Percentiles rank a stretch among this genome's conserved stretches.
Evolutionary conservation across 2,888 invertebrate genomes (phyloP).

Genomic region (Philereme vetulata): DNA sequence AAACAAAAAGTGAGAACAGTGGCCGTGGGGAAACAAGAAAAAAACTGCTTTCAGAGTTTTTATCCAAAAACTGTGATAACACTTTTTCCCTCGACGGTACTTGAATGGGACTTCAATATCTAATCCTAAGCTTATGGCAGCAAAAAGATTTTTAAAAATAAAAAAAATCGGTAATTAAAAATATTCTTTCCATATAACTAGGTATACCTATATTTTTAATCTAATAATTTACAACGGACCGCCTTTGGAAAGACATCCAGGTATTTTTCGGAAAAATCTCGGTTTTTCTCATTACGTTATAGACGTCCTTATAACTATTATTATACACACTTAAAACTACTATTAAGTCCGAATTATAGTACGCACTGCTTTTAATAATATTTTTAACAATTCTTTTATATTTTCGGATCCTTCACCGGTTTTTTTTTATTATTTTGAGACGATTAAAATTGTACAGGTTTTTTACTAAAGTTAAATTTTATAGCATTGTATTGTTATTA

Average conservation of each 20-base stretch:
- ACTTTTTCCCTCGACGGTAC: slow-evolving; percentile 28
- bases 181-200: slow-evolving; percentile 74
- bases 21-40: slow-evolving; percentile 21
- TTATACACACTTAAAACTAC: slow-evolving; percentile 63
- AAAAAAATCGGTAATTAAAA: slow-evolving; percentile 62
- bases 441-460: slow-evolving; percentile 14
- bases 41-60: slow-evolving; percentile 27
- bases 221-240: slow-evolving; percentile 73
- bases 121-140: slow-evolving; percentile 72
- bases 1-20: slow-evolving; percentile 23
- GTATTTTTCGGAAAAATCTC: slow-evolving; percentile 35
- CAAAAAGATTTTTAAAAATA: slow-evolving; percentile 47
- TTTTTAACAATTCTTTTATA: slow-evolving; percentile 9
- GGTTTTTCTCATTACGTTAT: slow-evolving; percentile 37
- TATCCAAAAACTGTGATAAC: slow-evolving; percentile 31
- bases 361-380: slow-evolving; percentile 57
- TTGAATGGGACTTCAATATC: slow-evolving; percentile 56
- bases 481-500: background rate
- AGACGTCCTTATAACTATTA: slow-evolving; percentile 59
- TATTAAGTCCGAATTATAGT: slow-evolving; percentile 60
- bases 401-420: slow-evolving; percentile 9
- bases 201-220: slow-evolving; percentile 53
- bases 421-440: slow-evolving; percentile 7
- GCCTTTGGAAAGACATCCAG: slow-evolving; percentile 39
- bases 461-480: background rate